phyloP scores from a whole-genome alignment of 2,797 vertebrate genomes.

The Babyrousa celebensis region DNA sequence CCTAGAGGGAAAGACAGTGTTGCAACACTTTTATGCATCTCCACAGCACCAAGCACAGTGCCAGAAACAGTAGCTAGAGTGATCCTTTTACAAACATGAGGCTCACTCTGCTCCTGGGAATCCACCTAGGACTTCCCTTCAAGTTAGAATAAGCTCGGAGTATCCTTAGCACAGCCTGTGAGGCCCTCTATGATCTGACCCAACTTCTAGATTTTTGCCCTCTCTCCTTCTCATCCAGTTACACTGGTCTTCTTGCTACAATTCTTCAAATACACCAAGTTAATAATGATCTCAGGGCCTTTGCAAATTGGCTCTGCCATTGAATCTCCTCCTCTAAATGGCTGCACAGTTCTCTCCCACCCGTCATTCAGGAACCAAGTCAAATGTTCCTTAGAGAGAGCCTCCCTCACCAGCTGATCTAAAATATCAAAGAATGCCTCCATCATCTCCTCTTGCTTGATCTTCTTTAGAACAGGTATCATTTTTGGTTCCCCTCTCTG shows the following conservation, averaged over 20 bases:
- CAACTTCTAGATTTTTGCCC: neutral
- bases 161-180: neutral
- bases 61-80: neutral
- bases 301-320: constrained; percentile 20
- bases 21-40: neutral
- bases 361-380: neutral
- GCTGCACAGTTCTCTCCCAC: neutral
- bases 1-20: neutral
- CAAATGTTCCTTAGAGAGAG: neutral
- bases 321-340: neutral
- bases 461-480: constrained; percentile 12
- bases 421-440: neutral
- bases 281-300: neutral
- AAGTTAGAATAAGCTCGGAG: neutral
- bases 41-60: neutral
- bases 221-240: neutral
- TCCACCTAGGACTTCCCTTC: neutral
- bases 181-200: neutral
- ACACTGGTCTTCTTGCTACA: neutral
- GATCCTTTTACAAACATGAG: neutral
- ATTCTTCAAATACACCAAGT: neutral
- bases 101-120: neutral
- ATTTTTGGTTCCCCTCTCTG: neutral
- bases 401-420: neutral
- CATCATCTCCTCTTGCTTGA: neutral